phyloP scores from a whole-genome alignment of 2,888 invertebrate species.

The Papilio demoleus region DNA sequence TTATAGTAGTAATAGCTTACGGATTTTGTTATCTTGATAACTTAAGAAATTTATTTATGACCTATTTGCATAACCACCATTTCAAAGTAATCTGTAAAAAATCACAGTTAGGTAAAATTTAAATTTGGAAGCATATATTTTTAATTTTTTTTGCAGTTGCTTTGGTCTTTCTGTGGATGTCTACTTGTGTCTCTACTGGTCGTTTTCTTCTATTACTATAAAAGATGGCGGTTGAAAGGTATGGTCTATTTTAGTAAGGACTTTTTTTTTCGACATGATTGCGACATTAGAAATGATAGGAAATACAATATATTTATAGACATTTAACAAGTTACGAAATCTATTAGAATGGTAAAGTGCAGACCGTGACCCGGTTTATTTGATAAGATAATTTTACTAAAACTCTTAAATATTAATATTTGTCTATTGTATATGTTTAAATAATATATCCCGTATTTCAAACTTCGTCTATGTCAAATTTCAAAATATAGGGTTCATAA shows the following conservation, averaged over 20 bases:
- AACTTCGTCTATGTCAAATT: no score
- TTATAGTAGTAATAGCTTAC: no score
- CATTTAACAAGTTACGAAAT: conserved; percentile 5
- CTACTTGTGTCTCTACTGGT: conserved; percentile 72
- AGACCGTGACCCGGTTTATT: conserved; percentile 4
- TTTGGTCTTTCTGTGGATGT: conserved; percentile 78
- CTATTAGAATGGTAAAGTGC: background rate
- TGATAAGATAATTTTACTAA: conserved; percentile 15
- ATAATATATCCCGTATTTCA: no score
- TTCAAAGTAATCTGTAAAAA: background rate
- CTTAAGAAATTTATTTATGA: background rate
- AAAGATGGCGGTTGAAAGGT: conserved; percentile 82
- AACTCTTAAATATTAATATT: background rate
- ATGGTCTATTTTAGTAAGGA: no score
- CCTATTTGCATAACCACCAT: background rate
- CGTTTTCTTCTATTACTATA: conserved; percentile 80
- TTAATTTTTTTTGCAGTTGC: conserved; percentile 63
- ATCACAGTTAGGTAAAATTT: background rate
- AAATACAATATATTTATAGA: background rate
- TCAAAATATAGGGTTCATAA: no score
- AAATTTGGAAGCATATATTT: background rate
- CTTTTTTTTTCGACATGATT: background rate
- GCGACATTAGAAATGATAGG: background rate
- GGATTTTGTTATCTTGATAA: background rate
- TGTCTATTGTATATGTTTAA: background rate